These are phyloP conservation scores for Lobophora halterata DNA, from an alignment of 2,888 invertebrate genomes.

Conservation along the genomic window DNA sequence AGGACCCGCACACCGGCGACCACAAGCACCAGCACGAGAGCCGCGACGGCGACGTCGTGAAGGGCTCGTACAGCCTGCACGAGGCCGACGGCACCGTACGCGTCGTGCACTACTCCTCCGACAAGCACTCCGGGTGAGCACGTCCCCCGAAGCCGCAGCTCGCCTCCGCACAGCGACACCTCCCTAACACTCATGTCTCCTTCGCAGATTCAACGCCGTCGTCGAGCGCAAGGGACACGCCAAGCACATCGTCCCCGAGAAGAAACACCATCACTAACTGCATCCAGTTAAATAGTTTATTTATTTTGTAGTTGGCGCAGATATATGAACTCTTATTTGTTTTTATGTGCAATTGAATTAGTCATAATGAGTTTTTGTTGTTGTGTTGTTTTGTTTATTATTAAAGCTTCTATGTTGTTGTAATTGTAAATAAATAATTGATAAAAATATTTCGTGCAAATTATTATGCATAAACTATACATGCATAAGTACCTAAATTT, in stretches of 20 bases:
- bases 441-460: too few species aligned
- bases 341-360: too few species aligned
- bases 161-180: background rate
- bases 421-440: too few species aligned
- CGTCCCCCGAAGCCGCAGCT: too few species aligned
- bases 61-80: slow-evolving; percentile 73
- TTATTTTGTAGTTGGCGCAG: too few species aligned
- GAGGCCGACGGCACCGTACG: slow-evolving; percentile 47
- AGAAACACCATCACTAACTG: slow-evolving; percentile 22
- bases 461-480: too few species aligned
- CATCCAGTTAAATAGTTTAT: too few species aligned
- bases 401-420: too few species aligned
- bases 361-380: too few species aligned
- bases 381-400: too few species aligned
- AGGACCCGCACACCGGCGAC: slow-evolving; percentile 79
- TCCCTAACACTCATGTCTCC: background rate
- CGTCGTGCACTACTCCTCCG: slow-evolving; percentile 75
- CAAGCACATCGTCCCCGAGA: slow-evolving; percentile 28
- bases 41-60: slow-evolving; percentile 80
- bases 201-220: slow-evolving; percentile 28
- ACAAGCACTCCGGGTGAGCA: slow-evolving; percentile 45
- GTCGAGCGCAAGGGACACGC: slow-evolving; percentile 42
- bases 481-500: too few species aligned
- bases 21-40: slow-evolving; percentile 77
- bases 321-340: too few species aligned